These are phyloP conservation scores for Nemoura dubitans DNA, from an alignment of 2,888 invertebrate genomes.

Conservation along the genomic window DNA sequence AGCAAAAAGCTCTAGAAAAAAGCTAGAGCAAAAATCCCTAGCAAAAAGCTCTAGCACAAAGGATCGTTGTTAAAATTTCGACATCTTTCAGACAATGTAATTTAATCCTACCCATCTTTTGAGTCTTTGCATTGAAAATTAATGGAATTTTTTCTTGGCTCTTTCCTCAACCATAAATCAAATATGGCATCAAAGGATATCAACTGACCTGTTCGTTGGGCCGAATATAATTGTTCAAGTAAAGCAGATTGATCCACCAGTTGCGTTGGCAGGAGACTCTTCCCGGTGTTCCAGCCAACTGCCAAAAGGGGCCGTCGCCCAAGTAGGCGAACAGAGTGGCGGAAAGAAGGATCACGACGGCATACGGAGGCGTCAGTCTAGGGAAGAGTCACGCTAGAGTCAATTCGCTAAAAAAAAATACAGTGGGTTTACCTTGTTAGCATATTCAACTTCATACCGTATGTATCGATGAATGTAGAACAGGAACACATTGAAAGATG, in stretches of 20 bases:
- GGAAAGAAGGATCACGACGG: slow-evolving; percentile 62
- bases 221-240: slow-evolving; percentile 63
- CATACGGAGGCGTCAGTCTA: slow-evolving; percentile 66
- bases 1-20: no score
- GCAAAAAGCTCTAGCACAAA: no score
- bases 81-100: no score
- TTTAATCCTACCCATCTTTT: no score
- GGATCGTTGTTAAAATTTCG: no score
- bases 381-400: not conserved
- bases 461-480: slow-evolving; percentile 62
- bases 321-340: slow-evolving; percentile 63
- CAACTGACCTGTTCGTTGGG: not conserved
- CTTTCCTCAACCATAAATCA: no score
- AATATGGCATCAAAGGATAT: not conserved
- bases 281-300: slow-evolving; percentile 48
- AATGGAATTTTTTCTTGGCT: no score
- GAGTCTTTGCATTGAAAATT: no score
- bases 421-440: no score
- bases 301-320: slow-evolving; percentile 63
- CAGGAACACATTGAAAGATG: slow-evolving; percentile 57
- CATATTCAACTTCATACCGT: slow-evolving; percentile 58
- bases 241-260: slow-evolving; percentile 65
- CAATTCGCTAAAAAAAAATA: no score
- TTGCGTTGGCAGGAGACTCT: slow-evolving; percentile 59
- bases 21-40: no score